Evolutionary conservation across 2,888 invertebrate genomes (phyloP).

Genomic region (Drymonia ruficornis): DNA sequence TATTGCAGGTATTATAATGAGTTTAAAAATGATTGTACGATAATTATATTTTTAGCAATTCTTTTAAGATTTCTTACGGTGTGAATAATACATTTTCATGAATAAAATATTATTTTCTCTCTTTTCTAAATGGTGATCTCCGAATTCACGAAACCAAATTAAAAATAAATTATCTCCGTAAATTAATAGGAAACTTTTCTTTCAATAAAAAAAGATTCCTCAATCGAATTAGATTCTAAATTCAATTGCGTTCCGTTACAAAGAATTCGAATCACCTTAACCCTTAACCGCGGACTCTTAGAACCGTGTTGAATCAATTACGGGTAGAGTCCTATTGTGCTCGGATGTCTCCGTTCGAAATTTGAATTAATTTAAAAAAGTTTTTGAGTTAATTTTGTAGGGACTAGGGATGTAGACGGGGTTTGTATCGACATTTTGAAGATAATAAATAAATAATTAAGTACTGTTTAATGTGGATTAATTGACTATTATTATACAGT

Average conservation of each 20-base stretch:
- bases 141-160: too few species aligned
- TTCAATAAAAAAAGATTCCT: conserved; percentile 13
- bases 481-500: too few species aligned
- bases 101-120: too few species aligned
- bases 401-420: conserved; percentile 5
- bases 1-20: conserved; percentile 5
- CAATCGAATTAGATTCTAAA: conserved; percentile 52
- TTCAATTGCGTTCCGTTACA: conserved; percentile 55
- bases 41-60: too few species aligned
- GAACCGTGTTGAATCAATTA: conserved; percentile 73
- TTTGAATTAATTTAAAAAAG: conserved; percentile 42
- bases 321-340: conserved; percentile 46
- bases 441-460: too few species aligned
- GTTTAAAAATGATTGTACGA: too few species aligned
- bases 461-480: too few species aligned
- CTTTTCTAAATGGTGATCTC: too few species aligned
- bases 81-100: too few species aligned
- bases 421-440: conserved; percentile 2
- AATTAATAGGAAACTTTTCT: neutral
- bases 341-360: conserved; percentile 49
- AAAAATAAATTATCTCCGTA: too few species aligned
- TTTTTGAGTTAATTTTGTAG: conserved; percentile 16
- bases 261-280: conserved; percentile 50
- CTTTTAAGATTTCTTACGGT: too few species aligned
- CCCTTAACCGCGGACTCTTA: conserved; percentile 53